Conservation (phyloP, 2,888 invertebrate genomes). For the Lepidochitona cinerea region DNA sequence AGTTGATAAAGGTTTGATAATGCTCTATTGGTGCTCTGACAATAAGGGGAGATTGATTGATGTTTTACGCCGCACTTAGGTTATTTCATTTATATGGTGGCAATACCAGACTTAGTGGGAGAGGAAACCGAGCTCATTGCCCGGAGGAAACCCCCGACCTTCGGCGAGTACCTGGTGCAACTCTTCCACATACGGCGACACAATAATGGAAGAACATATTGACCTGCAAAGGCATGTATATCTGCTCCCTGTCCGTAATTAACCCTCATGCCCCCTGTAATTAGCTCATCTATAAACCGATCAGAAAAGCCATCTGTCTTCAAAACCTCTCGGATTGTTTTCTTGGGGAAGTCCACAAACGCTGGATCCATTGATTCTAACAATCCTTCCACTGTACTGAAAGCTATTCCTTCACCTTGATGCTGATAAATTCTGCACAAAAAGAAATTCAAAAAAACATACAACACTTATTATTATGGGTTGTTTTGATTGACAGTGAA, state of each 20-base stretch:
- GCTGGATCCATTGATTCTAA: slow-evolving; percentile 73
- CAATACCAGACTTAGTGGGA: too few species aligned
- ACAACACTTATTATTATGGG: neutral
- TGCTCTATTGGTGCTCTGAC: too few species aligned
- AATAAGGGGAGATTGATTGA: too few species aligned
- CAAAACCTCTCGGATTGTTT: slow-evolving; percentile 58
- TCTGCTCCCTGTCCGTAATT: slow-evolving; percentile 77
- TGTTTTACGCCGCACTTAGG: neutral
- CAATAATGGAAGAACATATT: too few species aligned
- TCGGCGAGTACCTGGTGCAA: too few species aligned
- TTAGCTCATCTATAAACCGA: slow-evolving; percentile 75
- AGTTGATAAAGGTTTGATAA: too few species aligned
- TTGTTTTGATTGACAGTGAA: too few species aligned
- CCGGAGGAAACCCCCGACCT: too few species aligned
- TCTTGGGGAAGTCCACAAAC: slow-evolving; percentile 72
- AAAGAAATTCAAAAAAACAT: neutral
- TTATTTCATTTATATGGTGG: too few species aligned
- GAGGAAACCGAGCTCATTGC: too few species aligned
- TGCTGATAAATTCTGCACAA: slow-evolving; percentile 75
- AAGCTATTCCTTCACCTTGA: slow-evolving; percentile 74
- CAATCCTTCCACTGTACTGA: slow-evolving; percentile 73
- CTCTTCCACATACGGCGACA: too few species aligned
- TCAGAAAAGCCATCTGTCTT: slow-evolving; percentile 71
- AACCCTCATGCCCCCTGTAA: slow-evolving; percentile 73
- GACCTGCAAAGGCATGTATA: slow-evolving; percentile 76